A percentile compares a stretch with the other conserved stretches of the same genome.
Evolutionary conservation across 2,113 vertebrate species (phyloP).

Genomic region (Catagonus wagneri): DNA sequence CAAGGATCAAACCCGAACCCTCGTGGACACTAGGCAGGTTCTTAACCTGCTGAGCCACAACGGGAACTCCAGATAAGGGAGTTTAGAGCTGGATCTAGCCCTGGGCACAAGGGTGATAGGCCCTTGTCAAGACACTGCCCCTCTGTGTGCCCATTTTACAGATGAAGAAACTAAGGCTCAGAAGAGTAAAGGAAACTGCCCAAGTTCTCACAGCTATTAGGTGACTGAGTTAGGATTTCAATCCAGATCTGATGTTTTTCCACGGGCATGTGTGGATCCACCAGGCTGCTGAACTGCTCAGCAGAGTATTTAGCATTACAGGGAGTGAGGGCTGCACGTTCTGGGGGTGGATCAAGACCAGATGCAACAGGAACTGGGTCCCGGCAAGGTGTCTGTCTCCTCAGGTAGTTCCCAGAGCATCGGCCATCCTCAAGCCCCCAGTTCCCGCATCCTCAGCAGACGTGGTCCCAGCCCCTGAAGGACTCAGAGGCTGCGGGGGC

Average conservation of each 20-base stretch:
- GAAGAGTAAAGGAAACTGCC: not conserved
- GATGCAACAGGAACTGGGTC: not conserved
- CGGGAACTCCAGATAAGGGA: not conserved
- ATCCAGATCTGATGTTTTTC: not conserved
- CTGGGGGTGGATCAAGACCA: not conserved
- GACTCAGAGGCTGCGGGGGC: not conserved
- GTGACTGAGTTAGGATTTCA: not conserved
- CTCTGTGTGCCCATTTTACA: not conserved
- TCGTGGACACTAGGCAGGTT: no score
- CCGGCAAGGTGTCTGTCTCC: not conserved
- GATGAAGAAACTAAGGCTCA: not conserved
- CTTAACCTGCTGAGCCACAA: no score
- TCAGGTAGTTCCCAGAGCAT: not conserved
- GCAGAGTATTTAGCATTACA: not conserved
- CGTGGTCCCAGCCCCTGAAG: not conserved
- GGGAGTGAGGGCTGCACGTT: not conserved
- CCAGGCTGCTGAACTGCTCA: not conserved
- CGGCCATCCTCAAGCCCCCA: not conserved
- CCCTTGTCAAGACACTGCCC: not conserved
- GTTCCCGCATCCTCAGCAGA: not conserved
- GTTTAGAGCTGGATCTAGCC: not conserved
- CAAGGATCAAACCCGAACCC: no score
- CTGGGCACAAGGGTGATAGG: not conserved
- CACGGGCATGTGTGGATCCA: no score
- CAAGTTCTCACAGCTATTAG: not conserved